Base-by-base conservation (phyloP, 2,113 vertebrate genomes). In the Dinomys branickii region DNA sequence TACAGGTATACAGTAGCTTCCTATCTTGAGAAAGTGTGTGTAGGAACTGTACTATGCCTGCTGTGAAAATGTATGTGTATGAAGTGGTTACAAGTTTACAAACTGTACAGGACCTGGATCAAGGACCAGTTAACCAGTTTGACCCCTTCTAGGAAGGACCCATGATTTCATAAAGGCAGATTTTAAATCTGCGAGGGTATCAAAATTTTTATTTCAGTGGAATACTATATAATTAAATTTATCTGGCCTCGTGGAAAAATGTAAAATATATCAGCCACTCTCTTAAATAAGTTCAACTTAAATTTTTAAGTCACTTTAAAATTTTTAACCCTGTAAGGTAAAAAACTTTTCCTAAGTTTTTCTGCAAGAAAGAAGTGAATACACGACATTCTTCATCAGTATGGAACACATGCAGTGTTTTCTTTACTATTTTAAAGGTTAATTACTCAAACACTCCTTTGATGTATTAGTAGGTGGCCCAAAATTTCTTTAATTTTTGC, bases 201-300 rank as follows among this genome's bases (percentile, higher is more conserved):
- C 44, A 88, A 24, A 81, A 56, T 58, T 89, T 90, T 52, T 87
- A 88, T 92, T 81, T 93, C 65, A 94, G 11, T 80, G 20, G 7
- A 59, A 88, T 85, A 77, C 71, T 85, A 0, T 85, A 78, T 78
- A 88, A 87, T 56, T 58, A 9, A 59, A n/a, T 61, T 87, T 47
- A 78, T 73, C 13, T 78, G 8, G 2, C 24, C 86, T 11, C 80
- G 33, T 83, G n/a, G 26, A 10, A 4, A 41, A 4, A 1, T 10
- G 0, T 58, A 24, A 69, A 85, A 84, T 35, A 61, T 87, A 80
- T 58, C 54, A 94, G n/a, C 4, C 6, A 35, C 20, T 44, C 94
- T 50, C 78, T 95, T 96, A 95, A 90, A 81, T 85, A 97, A 81
- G 30, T 84, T 6, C 7, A 92, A 52, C 30, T 58, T 90, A 87